phyloP scores from a whole-genome alignment of 2,113 vertebrate species.

The Cercocebus atys region DNA sequence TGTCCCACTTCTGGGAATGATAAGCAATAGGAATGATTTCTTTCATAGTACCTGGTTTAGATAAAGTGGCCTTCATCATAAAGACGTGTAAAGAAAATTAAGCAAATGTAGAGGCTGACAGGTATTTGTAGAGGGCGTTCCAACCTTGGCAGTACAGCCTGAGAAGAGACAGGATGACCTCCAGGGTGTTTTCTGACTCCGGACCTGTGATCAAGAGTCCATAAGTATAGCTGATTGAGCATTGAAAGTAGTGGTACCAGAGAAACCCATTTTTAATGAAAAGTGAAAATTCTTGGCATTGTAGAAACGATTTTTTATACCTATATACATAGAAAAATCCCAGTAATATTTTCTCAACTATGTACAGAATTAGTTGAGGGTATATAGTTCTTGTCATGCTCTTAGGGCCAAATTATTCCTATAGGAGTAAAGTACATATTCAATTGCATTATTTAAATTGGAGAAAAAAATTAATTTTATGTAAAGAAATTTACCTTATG shows the following conservation, averaged over 20 bases:
- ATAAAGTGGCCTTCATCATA: not conserved
- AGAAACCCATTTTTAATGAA: not conserved
- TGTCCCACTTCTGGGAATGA: not conserved
- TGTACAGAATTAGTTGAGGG: not conserved
- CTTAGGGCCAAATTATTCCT: not conserved
- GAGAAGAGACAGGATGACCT: not conserved
- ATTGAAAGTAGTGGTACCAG: not conserved
- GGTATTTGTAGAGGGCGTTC: not conserved
- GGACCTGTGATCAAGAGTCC: not conserved
- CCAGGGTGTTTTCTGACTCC: not conserved
- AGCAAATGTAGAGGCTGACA: not conserved
- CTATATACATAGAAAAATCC: not conserved
- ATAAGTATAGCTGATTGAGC: not conserved
- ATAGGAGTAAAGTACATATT: not conserved
- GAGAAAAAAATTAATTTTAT: not conserved
- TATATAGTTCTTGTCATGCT: not conserved
- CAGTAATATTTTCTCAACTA: not conserved
- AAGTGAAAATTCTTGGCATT: slow-evolving; percentile 14
- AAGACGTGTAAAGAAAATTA: not conserved
- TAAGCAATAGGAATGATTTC: not conserved
- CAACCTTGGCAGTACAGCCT: not conserved
- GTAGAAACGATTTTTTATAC: not conserved
- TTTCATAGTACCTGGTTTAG: not conserved
- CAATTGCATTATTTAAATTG: slow-evolving; percentile 4
- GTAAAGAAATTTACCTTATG: slow-evolving; percentile 23